Evolutionary conservation across 2,797 vertebrate species (phyloP).

Genomic region (Megalops cyprinoides): DNA sequence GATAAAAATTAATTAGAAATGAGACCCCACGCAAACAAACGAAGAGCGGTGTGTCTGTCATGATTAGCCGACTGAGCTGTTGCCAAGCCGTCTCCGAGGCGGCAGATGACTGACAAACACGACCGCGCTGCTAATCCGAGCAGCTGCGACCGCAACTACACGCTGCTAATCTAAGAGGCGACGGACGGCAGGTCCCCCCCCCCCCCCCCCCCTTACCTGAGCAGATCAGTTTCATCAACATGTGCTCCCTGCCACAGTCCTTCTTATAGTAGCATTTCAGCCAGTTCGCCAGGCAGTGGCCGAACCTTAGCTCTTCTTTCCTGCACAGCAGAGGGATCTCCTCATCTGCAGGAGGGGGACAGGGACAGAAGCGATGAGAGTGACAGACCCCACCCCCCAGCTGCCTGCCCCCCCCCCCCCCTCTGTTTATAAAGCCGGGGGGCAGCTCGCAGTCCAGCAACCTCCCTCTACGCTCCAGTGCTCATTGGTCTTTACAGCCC

Average conservation of each 20-base stretch:
- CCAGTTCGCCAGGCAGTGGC: slow-evolving; percentile 70
- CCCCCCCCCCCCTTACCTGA: slow-evolving; percentile 84
- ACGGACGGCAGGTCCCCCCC: slow-evolving; percentile 42
- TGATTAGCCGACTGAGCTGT: background rate
- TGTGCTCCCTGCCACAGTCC: slow-evolving; percentile 78
- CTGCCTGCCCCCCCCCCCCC: slow-evolving; percentile 41
- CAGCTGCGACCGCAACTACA: too few relatives aligned
- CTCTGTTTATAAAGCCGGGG: slow-evolving; percentile 61
- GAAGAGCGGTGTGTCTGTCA: background rate
- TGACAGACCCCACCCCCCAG: slow-evolving; percentile 47
- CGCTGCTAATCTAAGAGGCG: too few relatives aligned
- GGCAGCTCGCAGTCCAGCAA: background rate
- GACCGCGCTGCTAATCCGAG: background rate
- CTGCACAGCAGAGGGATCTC: slow-evolving; percentile 56
- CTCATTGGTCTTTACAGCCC: slow-evolving; percentile 53
- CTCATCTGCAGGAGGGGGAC: slow-evolving; percentile 56
- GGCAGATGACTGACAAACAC: background rate
- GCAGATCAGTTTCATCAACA: slow-evolving; percentile 88
- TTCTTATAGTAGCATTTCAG: slow-evolving; percentile 77
- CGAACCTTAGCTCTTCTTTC: slow-evolving; percentile 67
- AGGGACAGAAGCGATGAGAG: slow-evolving; percentile 15
- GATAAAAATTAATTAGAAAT: background rate
- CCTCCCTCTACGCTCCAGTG: background rate
- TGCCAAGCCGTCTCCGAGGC: too few relatives aligned
- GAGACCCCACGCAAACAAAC: background rate